These are phyloP conservation scores for Mylabris phalerata DNA, from an alignment of 1,140 invertebrate species.

Conservation along the genomic window DNA sequence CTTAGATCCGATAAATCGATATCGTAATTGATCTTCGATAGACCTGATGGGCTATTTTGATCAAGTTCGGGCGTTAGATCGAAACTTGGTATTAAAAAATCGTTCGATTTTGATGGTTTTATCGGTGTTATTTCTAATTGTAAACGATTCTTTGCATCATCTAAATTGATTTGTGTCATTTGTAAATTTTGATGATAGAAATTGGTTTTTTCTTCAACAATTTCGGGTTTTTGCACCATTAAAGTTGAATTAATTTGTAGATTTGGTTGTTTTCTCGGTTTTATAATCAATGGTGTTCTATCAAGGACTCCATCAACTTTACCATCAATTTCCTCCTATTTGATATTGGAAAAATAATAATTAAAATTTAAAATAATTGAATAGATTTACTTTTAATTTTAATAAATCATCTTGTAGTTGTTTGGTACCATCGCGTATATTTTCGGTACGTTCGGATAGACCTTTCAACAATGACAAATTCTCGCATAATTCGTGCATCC, in stretches of 20 bases:
- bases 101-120: too few relatives aligned
- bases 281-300: slow-evolving; percentile 64
- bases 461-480: slow-evolving; percentile 60
- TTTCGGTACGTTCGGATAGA: slow-evolving; percentile 52
- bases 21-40: slow-evolving; percentile 66
- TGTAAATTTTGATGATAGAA: slow-evolving; percentile 32
- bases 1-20: slow-evolving; percentile 65
- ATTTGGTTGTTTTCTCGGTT: slow-evolving; percentile 55
- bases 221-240: not conserved
- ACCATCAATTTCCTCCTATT: slow-evolving; percentile 58
- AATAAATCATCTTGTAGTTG: slow-evolving; percentile 59
- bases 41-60: slow-evolving; percentile 44
- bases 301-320: slow-evolving; percentile 59
- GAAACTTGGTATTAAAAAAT: too few relatives aligned
- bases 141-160: slow-evolving; percentile 26
- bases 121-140: slow-evolving; percentile 31
- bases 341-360: slow-evolving; percentile 22
- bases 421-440: slow-evolving; percentile 51
- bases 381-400: slow-evolving; percentile 51
- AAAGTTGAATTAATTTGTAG: slow-evolving; percentile 32
- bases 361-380: not conserved
- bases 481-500: slow-evolving; percentile 62
- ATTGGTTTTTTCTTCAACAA: slow-evolving; percentile 1
- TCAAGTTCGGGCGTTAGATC: slow-evolving; percentile 48
- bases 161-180: slow-evolving; percentile 17